phyloP scores from a whole-genome alignment of 2,113 vertebrate species.

The Erpornis zantholeuca region DNA sequence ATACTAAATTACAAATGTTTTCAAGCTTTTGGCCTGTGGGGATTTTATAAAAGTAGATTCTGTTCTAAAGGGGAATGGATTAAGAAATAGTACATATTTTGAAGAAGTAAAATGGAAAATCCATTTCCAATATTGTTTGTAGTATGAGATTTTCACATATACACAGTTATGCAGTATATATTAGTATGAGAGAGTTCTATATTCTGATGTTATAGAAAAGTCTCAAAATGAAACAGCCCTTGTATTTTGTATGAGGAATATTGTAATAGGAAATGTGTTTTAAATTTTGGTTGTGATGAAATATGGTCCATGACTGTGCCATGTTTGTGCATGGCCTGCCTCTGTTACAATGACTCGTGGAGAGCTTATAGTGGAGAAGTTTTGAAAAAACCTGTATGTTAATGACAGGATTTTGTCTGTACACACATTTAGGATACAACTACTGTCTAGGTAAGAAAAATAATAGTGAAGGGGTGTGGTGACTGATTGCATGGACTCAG shows the following conservation, averaged over 20 bases:
- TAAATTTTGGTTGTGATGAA: neutral
- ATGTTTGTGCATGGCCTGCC: neutral
- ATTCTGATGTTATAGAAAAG: neutral
- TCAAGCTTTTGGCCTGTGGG: neutral
- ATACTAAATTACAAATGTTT: neutral
- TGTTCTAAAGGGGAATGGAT: neutral
- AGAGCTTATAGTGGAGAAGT: neutral
- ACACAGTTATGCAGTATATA: neutral
- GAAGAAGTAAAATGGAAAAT: slow-evolving; percentile 24
- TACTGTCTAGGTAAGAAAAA: neutral
- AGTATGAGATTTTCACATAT: neutral
- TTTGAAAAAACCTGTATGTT: neutral
- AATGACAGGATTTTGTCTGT: neutral
- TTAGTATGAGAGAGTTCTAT: neutral
- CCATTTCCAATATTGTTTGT: neutral
- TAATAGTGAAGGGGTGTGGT: neutral
- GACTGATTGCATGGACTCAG: neutral
- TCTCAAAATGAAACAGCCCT: neutral
- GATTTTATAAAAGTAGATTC: neutral
- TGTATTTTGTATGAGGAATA: neutral
- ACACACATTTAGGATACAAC: neutral
- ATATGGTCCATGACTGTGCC: neutral
- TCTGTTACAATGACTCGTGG: neutral
- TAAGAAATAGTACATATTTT: neutral
- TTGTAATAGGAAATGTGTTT: neutral